A percentile compares a stretch with the other conserved stretches of the same genome.
Conservation (phyloP, 2,888 invertebrate species). For the Dastarcus helophoroides region DNA sequence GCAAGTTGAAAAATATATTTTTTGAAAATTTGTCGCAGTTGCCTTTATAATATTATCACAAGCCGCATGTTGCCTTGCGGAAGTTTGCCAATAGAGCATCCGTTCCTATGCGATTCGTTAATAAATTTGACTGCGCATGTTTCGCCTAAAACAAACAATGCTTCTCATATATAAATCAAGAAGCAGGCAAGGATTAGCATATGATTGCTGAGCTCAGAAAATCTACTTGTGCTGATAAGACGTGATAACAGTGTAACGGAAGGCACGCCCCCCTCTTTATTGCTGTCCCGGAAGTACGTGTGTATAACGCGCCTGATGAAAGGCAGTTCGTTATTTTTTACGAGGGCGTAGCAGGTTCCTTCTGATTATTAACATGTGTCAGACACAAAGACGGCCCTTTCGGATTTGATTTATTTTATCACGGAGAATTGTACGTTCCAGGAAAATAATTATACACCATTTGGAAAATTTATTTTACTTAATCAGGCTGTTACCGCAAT, state of each 20-base stretch:
- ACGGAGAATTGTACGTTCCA: constrained; percentile 18
- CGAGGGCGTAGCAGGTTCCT: constrained; percentile 21
- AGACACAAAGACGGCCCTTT: constrained; percentile 15
- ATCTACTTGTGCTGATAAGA: constrained; percentile 30
- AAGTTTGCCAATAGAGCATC: too few relatives aligned
- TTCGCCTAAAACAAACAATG: too few relatives aligned
- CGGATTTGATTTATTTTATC: constrained; percentile 26
- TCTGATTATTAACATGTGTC: constrained; percentile 29
- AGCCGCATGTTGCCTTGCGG: too few relatives aligned
- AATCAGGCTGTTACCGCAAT: constrained; percentile 14
- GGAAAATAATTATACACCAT: constrained; percentile 27
- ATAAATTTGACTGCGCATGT: too few relatives aligned
- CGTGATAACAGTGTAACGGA: constrained; percentile 28
- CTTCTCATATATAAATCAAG: constrained; percentile 31
- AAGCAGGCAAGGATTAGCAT: constrained; percentile 28
- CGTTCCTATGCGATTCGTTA: too few relatives aligned
- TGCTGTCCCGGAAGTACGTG: constrained; percentile 29
- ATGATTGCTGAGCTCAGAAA: constrained; percentile 31
- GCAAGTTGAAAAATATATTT: too few relatives aligned
- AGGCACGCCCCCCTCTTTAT: constrained; percentile 28
- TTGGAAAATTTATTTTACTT: constrained; percentile 27
- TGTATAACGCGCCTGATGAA: constrained; percentile 30
- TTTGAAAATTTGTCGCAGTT: too few relatives aligned
- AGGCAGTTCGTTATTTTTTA: constrained; percentile 31
- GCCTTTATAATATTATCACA: too few relatives aligned